Evolutionary conservation across 2,113 vertebrate genomes (phyloP).

Genomic region (Peromyscus polionotus): DNA sequence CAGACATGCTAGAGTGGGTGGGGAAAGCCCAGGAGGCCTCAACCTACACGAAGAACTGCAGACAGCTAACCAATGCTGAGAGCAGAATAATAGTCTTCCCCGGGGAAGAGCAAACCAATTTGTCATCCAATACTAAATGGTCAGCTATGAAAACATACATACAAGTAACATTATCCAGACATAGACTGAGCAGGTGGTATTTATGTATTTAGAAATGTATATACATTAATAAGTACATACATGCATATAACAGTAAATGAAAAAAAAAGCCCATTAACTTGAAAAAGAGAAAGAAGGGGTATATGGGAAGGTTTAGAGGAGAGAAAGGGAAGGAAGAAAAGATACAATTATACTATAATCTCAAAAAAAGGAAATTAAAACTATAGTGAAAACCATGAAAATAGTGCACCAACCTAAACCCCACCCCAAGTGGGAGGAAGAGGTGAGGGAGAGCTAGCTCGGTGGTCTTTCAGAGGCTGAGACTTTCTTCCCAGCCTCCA

Average conservation of each 20-base stretch:
- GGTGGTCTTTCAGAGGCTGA: neutral
- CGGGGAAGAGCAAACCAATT: neutral
- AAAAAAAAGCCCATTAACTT: neutral
- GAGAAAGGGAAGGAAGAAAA: neutral
- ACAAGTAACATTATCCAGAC: neutral
- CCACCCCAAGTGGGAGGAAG: too few relatives aligned
- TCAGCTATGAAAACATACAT: neutral
- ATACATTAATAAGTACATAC: neutral
- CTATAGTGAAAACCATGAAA: neutral
- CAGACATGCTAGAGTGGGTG: neutral
- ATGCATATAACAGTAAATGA: neutral
- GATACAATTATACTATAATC: neutral
- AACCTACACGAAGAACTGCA: neutral
- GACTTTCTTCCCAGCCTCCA: neutral
- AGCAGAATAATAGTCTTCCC: neutral
- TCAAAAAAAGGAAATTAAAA: neutral
- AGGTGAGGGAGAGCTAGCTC: too few relatives aligned
- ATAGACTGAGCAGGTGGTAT: too few relatives aligned
- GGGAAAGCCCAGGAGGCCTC: neutral
- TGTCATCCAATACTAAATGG: neutral
- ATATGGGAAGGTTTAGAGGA: neutral
- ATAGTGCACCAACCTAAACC: neutral
- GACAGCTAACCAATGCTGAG: too few relatives aligned
- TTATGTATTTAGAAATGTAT: neutral
- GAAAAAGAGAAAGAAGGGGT: neutral